phyloP scores from a whole-genome alignment of 1,140 invertebrate genomes.

The Eulimnadia texana region DNA sequence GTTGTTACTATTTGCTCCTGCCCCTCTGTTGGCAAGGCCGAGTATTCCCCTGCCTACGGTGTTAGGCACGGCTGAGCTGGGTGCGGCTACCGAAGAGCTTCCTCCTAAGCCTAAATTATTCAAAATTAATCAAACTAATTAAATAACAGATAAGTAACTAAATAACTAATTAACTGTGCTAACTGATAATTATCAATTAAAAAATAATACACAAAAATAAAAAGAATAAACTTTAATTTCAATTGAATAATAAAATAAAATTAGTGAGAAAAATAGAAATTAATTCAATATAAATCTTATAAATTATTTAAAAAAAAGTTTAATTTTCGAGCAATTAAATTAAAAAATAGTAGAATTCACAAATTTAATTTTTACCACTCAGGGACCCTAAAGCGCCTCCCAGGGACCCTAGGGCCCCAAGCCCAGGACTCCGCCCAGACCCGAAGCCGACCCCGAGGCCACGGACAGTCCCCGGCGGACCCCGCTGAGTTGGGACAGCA shows the following conservation, averaged over 20 bases:
- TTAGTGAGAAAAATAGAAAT: neutral
- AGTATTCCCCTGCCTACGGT: slow-evolving; percentile 38
- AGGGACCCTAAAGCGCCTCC: slow-evolving; percentile 5
- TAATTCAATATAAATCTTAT: neutral
- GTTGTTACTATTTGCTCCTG: neutral
- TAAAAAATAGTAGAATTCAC: neutral
- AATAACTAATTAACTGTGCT: too few relatives aligned
- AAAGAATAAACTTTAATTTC: neutral
- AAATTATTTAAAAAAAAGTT: neutral
- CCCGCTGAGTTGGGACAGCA: slow-evolving; percentile 80
- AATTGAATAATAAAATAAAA: neutral
- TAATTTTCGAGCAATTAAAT: neutral
- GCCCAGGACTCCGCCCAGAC: slow-evolving; percentile 9
- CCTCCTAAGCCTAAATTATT: slow-evolving; percentile 21
- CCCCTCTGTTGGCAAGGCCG: slow-evolving; percentile 46
- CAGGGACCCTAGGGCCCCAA: slow-evolving; percentile 3
- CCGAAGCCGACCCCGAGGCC: slow-evolving; percentile 13
- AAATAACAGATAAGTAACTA: neutral
- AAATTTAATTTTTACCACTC: neutral
- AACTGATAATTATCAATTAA: too few relatives aligned
- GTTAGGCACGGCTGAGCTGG: slow-evolving; percentile 21
- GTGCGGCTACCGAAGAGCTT: slow-evolving; percentile 20
- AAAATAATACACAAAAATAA: neutral
- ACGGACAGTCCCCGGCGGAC: slow-evolving; percentile 45
- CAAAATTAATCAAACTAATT: slow-evolving; percentile 1